Evolutionary conservation across 1,140 invertebrate species (phyloP).

Genomic region (Mamestra configurata): DNA sequence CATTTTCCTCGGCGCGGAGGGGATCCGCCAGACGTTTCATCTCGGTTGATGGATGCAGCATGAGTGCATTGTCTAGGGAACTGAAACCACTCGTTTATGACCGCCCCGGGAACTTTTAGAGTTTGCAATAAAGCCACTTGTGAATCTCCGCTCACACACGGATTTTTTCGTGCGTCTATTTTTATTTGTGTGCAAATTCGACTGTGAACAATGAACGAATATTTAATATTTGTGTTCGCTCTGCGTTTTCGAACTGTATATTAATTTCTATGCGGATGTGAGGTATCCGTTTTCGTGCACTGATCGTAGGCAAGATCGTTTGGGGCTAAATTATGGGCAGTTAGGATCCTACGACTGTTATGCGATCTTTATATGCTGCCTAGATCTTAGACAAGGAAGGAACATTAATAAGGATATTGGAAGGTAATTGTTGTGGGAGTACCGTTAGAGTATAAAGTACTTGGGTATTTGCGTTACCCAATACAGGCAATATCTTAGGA

Average conservation of each 20-base stretch:
- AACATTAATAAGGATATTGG: conserved; percentile 17
- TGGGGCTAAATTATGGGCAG: neutral
- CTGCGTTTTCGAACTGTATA: neutral
- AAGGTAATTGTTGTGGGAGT: conserved; percentile 22
- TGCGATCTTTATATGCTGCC: conserved; percentile 26
- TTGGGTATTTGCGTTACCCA: conserved; percentile 14
- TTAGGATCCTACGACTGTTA: conserved; percentile 28
- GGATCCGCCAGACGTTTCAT: conserved; percentile 66
- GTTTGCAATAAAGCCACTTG: conserved; percentile 54
- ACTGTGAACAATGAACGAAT: conserved; percentile 23
- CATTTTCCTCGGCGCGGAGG: conserved; percentile 51
- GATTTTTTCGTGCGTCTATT: conserved; percentile 13
- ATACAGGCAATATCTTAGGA: conserved; percentile 19
- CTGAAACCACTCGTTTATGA: conserved; percentile 57
- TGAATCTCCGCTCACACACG: conserved; percentile 20
- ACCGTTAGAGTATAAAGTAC: conserved; percentile 11
- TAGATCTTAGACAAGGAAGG: conserved; percentile 29
- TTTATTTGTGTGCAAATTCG: conserved; percentile 23
- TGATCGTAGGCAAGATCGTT: conserved; percentile 16
- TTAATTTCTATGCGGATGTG: conserved; percentile 29
- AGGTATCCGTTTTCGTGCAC: conserved; percentile 31
- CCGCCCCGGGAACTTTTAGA: conserved; percentile 41
- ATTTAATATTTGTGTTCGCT: conserved; percentile 26
- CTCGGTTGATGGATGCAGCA: conserved; percentile 70
- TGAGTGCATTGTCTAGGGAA: conserved; percentile 70